Conservation (phyloP, 2,888 invertebrate genomes). For the Malthinus flaveolus region DNA sequence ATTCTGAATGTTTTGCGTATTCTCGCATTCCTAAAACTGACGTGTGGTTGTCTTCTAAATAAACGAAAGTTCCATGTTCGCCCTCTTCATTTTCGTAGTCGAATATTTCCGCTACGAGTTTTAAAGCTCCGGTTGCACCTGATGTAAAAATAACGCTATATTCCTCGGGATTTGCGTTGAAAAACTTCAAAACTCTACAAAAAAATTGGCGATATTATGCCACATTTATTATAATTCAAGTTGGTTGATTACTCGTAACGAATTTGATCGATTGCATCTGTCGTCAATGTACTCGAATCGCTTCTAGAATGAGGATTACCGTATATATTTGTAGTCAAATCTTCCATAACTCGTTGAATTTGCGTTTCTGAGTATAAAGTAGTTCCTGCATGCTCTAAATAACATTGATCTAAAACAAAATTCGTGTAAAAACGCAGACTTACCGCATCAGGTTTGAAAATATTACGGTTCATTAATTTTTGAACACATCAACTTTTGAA, state of each 20-base stretch:
- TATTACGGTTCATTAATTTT: no score
- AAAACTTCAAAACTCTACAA: slow-evolving; percentile 78
- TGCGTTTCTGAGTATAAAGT: slow-evolving; percentile 80
- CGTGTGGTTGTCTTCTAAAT: slow-evolving; percentile 91
- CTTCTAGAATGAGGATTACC: slow-evolving; percentile 87
- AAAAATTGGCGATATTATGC: slow-evolving; percentile 8
- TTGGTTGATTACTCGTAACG: slow-evolving; percentile 64
- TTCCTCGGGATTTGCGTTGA: slow-evolving; percentile 76
- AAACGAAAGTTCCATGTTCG: slow-evolving; percentile 68
- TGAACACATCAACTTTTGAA: not conserved
- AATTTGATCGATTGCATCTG: slow-evolving; percentile 82
- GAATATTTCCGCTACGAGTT: slow-evolving; percentile 83
- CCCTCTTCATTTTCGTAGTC: slow-evolving; percentile 55
- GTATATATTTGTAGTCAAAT: slow-evolving; percentile 73
- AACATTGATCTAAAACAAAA: slow-evolving; percentile 64
- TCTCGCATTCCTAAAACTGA: slow-evolving; percentile 93
- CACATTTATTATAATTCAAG: slow-evolving; percentile 17
- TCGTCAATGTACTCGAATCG: slow-evolving; percentile 75
- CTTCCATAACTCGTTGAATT: slow-evolving; percentile 65
- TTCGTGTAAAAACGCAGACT: not conserved
- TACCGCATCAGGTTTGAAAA: not conserved
- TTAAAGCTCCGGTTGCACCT: slow-evolving; percentile 87
- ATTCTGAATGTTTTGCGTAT: slow-evolving; percentile 62
- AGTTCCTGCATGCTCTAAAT: slow-evolving; percentile 89
- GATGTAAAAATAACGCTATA: slow-evolving; percentile 93